Conservation (phyloP, 2,113 vertebrate species). For the Gymnocephalus cernua region DNA sequence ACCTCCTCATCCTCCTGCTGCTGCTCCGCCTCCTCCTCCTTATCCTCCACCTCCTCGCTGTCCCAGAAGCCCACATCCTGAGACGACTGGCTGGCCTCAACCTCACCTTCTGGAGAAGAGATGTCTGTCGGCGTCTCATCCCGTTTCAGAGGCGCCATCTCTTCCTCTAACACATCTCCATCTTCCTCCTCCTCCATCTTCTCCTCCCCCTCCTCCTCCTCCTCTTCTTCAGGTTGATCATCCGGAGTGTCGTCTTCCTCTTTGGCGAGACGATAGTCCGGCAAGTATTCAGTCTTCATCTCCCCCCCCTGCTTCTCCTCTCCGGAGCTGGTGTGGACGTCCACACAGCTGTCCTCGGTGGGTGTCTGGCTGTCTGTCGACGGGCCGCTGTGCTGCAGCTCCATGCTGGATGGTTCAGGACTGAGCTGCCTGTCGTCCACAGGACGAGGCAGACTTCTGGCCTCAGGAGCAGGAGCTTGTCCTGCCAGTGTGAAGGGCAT, state of each 20-base stretch:
- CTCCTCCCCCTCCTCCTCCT: slow-evolving; percentile 43
- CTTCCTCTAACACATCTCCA: slow-evolving; percentile 62
- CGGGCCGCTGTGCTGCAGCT: slow-evolving; percentile 40
- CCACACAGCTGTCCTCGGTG: slow-evolving; percentile 58
- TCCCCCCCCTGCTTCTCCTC: slow-evolving; percentile 54
- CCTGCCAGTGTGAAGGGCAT: slow-evolving; percentile 86
- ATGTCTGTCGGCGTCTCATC: slow-evolving; percentile 55
- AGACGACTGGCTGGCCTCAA: slow-evolving; percentile 81
- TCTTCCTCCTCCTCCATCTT: slow-evolving; percentile 47
- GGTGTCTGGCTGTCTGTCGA: slow-evolving; percentile 34
- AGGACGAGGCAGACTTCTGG: slow-evolving; percentile 57
- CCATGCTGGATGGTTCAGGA: slow-evolving; percentile 52
- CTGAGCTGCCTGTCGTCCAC: slow-evolving; percentile 55
- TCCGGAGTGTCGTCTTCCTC: slow-evolving; percentile 11
- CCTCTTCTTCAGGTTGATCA: slow-evolving; percentile 33
- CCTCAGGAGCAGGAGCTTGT: slow-evolving; percentile 38
- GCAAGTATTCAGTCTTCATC: slow-evolving; percentile 43
- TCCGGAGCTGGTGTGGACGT: slow-evolving; percentile 60
- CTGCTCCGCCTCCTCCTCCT: background rate
- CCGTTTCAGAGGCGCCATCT: slow-evolving; percentile 50
- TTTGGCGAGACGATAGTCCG: slow-evolving; percentile 3
- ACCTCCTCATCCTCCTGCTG: slow-evolving; percentile 71
- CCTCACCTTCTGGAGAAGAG: slow-evolving; percentile 74
- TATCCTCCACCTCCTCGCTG: slow-evolving; percentile 80
- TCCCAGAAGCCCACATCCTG: slow-evolving; percentile 92